Conservation (phyloP, 2,113 vertebrate species). For the Dasypus novemcinctus region DNA sequence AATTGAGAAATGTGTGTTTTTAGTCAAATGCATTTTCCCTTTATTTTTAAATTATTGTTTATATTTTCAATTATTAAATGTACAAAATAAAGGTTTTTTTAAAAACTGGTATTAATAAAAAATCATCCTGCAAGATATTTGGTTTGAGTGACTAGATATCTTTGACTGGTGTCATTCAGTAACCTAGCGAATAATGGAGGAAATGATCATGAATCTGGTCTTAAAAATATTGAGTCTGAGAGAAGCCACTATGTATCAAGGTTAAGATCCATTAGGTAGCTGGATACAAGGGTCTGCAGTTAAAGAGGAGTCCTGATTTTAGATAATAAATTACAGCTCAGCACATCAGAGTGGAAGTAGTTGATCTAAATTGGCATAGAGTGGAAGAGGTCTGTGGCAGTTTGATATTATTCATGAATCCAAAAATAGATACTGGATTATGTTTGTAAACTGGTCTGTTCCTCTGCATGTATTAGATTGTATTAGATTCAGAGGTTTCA, state of each 20-base stretch:
- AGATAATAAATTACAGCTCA: constrained; percentile 18
- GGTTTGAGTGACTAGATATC: not conserved
- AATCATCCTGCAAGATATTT: not conserved
- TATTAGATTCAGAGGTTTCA: no score
- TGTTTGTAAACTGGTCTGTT: no score
- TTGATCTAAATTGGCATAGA: not conserved
- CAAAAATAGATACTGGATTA: no score
- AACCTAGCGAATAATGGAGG: not conserved
- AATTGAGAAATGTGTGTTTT: no score
- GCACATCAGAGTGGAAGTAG: constrained; percentile 26
- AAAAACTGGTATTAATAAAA: no score
- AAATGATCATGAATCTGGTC: not conserved
- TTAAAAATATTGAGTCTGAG: constrained; percentile 38
- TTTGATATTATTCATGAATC: no score
- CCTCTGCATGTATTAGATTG: no score
- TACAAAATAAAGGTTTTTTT: no score
- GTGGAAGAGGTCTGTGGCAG: not conserved
- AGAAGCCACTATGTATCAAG: not conserved
- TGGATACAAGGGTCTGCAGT: not conserved
- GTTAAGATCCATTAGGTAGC: not conserved
- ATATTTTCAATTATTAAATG: no score
- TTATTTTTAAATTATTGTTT: no score
- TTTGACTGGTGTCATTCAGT: not conserved
- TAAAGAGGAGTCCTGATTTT: not conserved
- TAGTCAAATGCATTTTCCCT: no score